phyloP scores from a whole-genome alignment of 2,113 vertebrate genomes.

The Cettia cetti region DNA sequence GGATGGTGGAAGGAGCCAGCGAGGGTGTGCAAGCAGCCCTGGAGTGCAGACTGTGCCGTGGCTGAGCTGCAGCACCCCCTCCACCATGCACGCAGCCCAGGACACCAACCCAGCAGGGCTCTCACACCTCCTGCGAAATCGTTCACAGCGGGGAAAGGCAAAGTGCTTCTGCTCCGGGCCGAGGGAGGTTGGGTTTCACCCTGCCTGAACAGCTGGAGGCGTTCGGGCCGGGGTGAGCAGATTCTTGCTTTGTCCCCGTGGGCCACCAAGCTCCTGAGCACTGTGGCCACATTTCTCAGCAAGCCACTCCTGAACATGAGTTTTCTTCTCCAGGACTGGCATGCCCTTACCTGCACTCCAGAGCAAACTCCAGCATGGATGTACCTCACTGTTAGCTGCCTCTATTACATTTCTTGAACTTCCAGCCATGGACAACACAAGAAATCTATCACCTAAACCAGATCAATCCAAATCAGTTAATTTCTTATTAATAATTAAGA shows the following conservation, averaged over 20 bases:
- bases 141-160: rapidly evolving
- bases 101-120: not conserved
- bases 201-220: not conserved
- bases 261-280: not conserved
- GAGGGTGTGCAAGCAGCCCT: not conserved
- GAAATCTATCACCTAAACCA: not conserved
- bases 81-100: rapidly evolving
- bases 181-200: not conserved
- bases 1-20: not conserved
- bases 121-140: not conserved
- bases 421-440: not conserved
- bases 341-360: not conserved
- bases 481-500: not conserved
- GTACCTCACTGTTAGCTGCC: not conserved
- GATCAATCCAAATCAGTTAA: not conserved
- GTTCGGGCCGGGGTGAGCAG: not conserved
- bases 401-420: not conserved
- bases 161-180: not conserved
- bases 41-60: rapidly evolving
- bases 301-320: rapidly evolving
- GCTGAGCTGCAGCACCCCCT: not conserved
- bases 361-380: not conserved
- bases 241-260: rapidly evolving
- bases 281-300: rapidly evolving
- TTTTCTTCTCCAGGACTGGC: not conserved